Evolutionary conservation across 1,140 invertebrate genomes (phyloP), one percentile per base, ranked within the genome.

Genomic region (Aphidius gifuensis): DNA sequence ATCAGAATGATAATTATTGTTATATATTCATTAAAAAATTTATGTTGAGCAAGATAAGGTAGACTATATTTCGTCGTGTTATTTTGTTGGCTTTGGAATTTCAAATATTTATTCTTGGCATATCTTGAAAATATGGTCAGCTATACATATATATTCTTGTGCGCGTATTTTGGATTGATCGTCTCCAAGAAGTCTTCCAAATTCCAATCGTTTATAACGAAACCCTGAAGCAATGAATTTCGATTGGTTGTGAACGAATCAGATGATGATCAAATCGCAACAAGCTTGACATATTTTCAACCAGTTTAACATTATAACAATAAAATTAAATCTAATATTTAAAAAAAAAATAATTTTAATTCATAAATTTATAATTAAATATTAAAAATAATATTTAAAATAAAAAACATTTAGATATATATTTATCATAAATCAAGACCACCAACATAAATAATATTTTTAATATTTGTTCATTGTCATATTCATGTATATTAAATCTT

Each of bases 171-270:
- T 16, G 49, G 32, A 11, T 40, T 21, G 58, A 51, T 16, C 39
- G 43, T 61, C 42, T 54, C 47, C 59, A 11, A 61, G 59, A 61
- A 54, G 49, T 54, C 51, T 39, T 16, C 42, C 51, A n/a, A 61
- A 61, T 59, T 59, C 58, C 58, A 48, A 32, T 32, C 32, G 39
- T 38, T 47, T 59, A 39, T 59, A 59, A 59, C 58, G 58, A 59
- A 59, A 50, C 58, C 47, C 44, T 51, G 38, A 39, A 47, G 58
- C 47, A 48, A 59, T 32, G 32, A 50, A 50, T 50, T 32, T 32
- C 23, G 23, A 32, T 32, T 32, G 23, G 23, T 32, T 32, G 23
- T 32, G 9, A 16, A 38, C 38, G 21, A 38, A 11, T 47, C 42
- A 43, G 16, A 23, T 5, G 32, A 58, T 39, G 50, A 51, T 51